Base-by-base conservation (phyloP, 1,140 invertebrate genomes). In the Pseudomyrmex pallidus region DNA sequence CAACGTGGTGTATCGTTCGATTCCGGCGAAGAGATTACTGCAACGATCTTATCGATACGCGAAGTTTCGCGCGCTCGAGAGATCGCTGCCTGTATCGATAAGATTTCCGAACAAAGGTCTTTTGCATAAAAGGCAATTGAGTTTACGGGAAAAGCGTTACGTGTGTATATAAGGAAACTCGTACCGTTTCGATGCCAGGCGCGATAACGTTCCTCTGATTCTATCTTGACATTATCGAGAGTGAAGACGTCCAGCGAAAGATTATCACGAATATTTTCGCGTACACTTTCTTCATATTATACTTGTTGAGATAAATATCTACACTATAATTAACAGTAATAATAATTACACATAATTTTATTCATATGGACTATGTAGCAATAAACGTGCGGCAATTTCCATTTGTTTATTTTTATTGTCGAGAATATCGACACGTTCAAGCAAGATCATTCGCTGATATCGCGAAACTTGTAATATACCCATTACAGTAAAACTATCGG, bases 21-120 rank as follows among this genome's bases (percentile, higher is more conserved):
- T 77, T 67, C 12, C 17, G 2, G 22, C 62, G 9, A 56, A 12
- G 15, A 70, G 76, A 78, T 78, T 59, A 10, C 17, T 35, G 44
- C 1, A 54, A 54, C 8, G 57, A n/a, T 25, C 48, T 77, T 67
- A 77, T 77, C 48, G n/a, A 67, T 67, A 63, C 12, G 17, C 10
- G 35, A 12, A 17, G 50, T 8, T 44, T 35, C 20, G 13, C 74
- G 66, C 74, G 62, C 8, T 52, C n/a, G 25, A 20, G 17, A 25
- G 48, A 54, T 66, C 73, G 61, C 61, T 25, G 25, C 9, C 61
- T 9, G 1, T 35, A 52, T 48, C 63, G 25, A 67, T 77, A 77
- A 67, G 25, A 44, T 48, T 68, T 67, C 52, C 15, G 74, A 68
- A 68, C 25, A 77, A 56, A 54, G 13, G 13, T 17, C 44, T 25